A percentile compares a stretch with the other conserved stretches of the same genome.
These are phyloP conservation scores for Reinhardtius hippoglossoides DNA, from an alignment of 2,113 vertebrate species.

Conservation along the genomic window DNA sequence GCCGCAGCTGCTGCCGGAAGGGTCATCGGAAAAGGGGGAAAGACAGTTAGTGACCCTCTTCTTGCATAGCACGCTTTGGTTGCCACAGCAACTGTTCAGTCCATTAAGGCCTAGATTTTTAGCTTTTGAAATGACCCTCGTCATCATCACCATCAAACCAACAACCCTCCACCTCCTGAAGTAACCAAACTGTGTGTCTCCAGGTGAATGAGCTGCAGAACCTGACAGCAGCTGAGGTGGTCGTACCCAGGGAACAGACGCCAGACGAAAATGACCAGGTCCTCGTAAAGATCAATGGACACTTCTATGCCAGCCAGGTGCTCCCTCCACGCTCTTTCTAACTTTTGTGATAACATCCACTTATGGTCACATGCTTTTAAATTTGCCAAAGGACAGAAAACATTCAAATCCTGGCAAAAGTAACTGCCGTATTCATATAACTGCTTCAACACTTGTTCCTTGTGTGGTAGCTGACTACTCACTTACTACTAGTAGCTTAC, in stretches of 20 bases:
- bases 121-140: not conserved
- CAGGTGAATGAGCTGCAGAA: conserved; percentile 97
- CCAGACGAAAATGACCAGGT: conserved; percentile 96
- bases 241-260: conserved; percentile 94
- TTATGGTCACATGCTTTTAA: not conserved
- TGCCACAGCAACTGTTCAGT: too few species aligned
- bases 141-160: not conserved
- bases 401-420: not conserved
- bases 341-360: not conserved
- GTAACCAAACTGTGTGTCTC: not conserved
- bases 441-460: too few species aligned
- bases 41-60: conserved; percentile 85
- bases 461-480: too few species aligned
- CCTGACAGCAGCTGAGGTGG: conserved; percentile 94
- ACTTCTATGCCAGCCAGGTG: conserved; percentile 98
- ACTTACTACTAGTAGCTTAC: too few species aligned
- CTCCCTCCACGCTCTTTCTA: not conserved
- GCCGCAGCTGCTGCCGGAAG: conserved; percentile 90
- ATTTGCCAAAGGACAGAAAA: not conserved
- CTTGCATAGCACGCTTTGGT: too few species aligned
- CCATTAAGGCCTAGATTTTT: not conserved
- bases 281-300: conserved; percentile 96
- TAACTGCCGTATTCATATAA: too few species aligned
- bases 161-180: not conserved
- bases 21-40: conserved; percentile 95